These are phyloP conservation scores for Caprella mutica DNA, from an alignment of 2,888 invertebrate genomes.

Conservation along the genomic window DNA sequence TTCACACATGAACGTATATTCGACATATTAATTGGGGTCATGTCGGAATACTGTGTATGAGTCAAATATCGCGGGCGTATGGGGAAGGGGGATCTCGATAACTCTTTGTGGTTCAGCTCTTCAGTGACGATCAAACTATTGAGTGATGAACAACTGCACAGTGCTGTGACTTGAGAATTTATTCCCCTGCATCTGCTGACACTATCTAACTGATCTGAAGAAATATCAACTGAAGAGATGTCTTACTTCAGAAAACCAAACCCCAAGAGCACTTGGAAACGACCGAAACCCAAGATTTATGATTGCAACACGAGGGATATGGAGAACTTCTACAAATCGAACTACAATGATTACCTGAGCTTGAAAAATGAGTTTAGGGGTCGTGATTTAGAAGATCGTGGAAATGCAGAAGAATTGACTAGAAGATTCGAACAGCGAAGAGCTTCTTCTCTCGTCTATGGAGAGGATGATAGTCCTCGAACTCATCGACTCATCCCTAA, in stretches of 20 bases:
- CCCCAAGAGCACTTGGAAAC: slow-evolving; percentile 30
- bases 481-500: slow-evolving; percentile 2
- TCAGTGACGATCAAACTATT: too few relatives aligned
- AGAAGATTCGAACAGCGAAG: slow-evolving; percentile 7
- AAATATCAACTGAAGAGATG: too few relatives aligned
- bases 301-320: slow-evolving; percentile 30
- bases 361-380: neutral
- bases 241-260: slow-evolving; percentile 12
- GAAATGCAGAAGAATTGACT: slow-evolving; percentile 6
- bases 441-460: slow-evolving; percentile 4
- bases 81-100: too few relatives aligned
- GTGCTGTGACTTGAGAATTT: too few relatives aligned
- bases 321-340: slow-evolving; percentile 26
- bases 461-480: slow-evolving; percentile 6
- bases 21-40: too few relatives aligned
- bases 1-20: too few relatives aligned
- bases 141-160: too few relatives aligned
- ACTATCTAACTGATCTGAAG: too few relatives aligned
- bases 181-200: too few relatives aligned
- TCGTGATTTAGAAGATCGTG: neutral
- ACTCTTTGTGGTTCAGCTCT: too few relatives aligned
- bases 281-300: slow-evolving; percentile 30
- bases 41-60: too few relatives aligned
- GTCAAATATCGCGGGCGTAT: too few relatives aligned
- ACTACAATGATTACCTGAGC: slow-evolving; percentile 21